Conservation (phyloP, 2,888 invertebrate genomes). For the Metallyticus violacea region DNA sequence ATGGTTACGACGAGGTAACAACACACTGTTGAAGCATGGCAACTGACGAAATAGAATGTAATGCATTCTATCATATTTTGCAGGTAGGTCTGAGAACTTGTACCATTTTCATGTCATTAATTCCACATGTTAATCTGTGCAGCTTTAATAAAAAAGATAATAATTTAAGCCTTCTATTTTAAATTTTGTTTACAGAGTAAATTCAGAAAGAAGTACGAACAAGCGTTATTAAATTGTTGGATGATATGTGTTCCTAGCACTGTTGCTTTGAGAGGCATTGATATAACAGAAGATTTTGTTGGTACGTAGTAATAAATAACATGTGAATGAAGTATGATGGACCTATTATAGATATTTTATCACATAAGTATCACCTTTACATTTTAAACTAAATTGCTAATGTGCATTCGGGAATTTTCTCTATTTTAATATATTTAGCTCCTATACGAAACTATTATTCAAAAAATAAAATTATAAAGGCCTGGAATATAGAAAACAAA, state of each 20-base stretch:
- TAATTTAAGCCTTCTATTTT: not conserved
- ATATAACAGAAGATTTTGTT: conserved; percentile 26
- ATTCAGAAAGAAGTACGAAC: conserved; percentile 26
- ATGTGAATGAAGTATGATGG: not conserved
- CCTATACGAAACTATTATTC: too few species aligned
- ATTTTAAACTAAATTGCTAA: too few species aligned
- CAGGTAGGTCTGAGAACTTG: conserved; percentile 12
- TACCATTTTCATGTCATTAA: not conserved
- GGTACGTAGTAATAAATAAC: conserved; percentile 7
- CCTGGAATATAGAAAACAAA: too few species aligned
- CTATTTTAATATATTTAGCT: too few species aligned
- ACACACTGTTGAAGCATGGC: not conserved
- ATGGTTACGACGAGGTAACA: too few species aligned
- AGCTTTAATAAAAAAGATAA: conserved; percentile 23
- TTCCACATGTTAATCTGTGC: not conserved
- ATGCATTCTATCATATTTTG: conserved; percentile 25
- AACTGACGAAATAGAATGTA: conserved; percentile 28
- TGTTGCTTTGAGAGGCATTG: conserved; percentile 25
- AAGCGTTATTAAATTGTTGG: conserved; percentile 27
- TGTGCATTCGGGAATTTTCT: too few species aligned
- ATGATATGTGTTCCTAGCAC: conserved; percentile 26
- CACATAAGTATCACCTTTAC: too few species aligned
- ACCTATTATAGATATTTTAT: too few species aligned
- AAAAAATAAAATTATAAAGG: too few species aligned
- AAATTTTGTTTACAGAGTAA: conserved; percentile 22